These are phyloP conservation scores for Sus cebifrons DNA, from an alignment of 2,797 vertebrate species.

Conservation along the genomic window DNA sequence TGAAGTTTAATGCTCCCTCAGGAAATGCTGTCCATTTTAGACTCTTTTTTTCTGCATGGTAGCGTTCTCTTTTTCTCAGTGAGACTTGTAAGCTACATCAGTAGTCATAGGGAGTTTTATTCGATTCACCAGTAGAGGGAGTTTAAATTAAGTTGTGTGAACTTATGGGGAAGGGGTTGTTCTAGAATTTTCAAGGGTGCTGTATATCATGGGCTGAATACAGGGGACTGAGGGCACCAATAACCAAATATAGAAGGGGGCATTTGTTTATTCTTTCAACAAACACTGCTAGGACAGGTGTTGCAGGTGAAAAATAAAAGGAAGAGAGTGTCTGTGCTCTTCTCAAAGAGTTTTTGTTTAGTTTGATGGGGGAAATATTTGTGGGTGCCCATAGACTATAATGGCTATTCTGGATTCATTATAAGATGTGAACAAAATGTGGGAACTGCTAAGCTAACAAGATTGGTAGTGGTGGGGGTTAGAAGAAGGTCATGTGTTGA, in stretches of 20 bases:
- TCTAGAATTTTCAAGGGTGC: neutral
- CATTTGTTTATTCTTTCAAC: neutral
- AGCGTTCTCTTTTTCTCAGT: conserved; percentile 45
- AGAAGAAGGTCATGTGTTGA: neutral
- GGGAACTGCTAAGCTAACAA: neutral
- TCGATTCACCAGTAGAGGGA: conserved; percentile 74
- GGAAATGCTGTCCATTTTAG: conserved; percentile 73
- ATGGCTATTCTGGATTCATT: neutral
- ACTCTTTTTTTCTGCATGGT: conserved; percentile 24
- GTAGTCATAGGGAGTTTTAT: conserved; percentile 15
- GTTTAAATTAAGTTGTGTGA: conserved; percentile 67
- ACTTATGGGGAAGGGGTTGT: neutral
- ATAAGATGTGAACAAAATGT: neutral
- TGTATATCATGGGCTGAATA: neutral
- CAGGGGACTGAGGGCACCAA: neutral
- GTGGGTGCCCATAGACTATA: neutral
- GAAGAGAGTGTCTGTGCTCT: neutral
- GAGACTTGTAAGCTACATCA: neutral
- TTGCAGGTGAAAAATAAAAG: neutral
- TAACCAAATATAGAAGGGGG: neutral
- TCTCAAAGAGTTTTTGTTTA: neutral
- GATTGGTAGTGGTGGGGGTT: neutral
- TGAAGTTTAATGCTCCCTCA: conserved; percentile 81
- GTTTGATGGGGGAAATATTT: neutral
- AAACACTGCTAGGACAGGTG: neutral